phyloP scores from a whole-genome alignment of 2,797 vertebrate species.

The Ibycter americanus region DNA sequence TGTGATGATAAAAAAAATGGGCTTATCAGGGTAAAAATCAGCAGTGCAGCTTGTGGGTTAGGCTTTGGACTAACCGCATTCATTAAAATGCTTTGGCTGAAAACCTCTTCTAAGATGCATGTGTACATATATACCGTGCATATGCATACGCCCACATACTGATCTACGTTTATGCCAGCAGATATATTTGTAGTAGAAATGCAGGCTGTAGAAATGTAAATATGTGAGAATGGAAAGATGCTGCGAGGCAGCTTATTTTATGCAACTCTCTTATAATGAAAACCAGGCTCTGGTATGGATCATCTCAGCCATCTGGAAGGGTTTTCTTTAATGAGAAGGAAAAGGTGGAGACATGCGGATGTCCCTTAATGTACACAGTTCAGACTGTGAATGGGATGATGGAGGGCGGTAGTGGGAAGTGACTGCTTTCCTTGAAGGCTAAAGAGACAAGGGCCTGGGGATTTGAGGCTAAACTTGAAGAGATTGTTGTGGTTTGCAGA shows the following conservation, averaged over 20 bases:
- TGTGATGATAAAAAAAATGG: neutral
- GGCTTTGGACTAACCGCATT: neutral
- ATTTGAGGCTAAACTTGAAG: constrained; percentile 22
- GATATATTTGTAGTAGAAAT: neutral
- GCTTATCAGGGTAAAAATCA: neutral
- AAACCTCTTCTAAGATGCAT: neutral
- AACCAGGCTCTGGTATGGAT: neutral
- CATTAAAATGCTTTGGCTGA: neutral
- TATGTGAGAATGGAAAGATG: neutral
- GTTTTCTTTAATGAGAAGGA: constrained; percentile 17
- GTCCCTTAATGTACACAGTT: neutral
- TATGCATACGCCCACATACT: neutral
- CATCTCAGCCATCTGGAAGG: constrained; percentile 21
- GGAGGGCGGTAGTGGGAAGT: neutral
- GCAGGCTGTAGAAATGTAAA: neutral
- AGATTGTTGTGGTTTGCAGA: constrained; percentile 41
- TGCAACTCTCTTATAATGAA: neutral
- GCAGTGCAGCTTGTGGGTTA: neutral
- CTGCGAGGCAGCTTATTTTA: neutral
- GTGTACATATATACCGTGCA: neutral
- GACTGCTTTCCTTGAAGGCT: constrained; percentile 18
- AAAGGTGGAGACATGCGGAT: neutral
- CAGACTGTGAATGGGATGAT: neutral
- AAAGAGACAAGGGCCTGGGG: neutral
- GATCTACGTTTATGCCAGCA: neutral